Base-by-base conservation (phyloP, 2,888 invertebrate genomes). In the Tipula vernalis region DNA sequence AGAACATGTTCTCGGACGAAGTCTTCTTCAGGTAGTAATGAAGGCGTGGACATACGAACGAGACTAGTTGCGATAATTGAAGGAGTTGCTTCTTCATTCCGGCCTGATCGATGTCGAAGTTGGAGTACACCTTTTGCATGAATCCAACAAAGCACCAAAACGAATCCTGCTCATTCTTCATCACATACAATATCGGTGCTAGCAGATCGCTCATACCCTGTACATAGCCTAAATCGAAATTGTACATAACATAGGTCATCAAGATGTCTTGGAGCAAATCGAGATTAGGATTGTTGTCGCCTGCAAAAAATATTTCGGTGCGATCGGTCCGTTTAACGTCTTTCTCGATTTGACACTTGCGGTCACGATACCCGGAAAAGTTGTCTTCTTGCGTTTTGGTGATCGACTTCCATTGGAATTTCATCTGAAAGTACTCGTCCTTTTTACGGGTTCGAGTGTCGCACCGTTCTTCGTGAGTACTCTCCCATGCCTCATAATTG, bases 71-170 rank as follows among this genome's bases (percentile, higher is more conserved):
- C 89, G 97, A 95, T 85, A 99, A 92, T 90, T 98, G 96, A 36
- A 94, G 93, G 87, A 99, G 93, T 91, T 99, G 99, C 86, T 94
- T 94, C 92, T 98, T 99, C 96, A 99, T 99, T 86, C 98, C 97
- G 0, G 96, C 95, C 91, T 99, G 99, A 92, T 99, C 98, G 92
- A 98, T 96, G 90, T 98, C 98, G 92, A 99, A 99, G 92, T 99
- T 99, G 13, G 94, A 93, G 88, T 95, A 94, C 91, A 99, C 96
- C 93, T 95, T 95, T 87, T 99, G 95, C 98, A 99, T 99, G 89
- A 99, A 97, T 8, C 98, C 98, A 51, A 97, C 98, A 91, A 99
- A 99, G 91, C 98, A 98, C 99, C 99, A 99, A 92, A 99, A 99
- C 0, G 98, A 96, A 90, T 99, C 98, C 3, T 97, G 97, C 91